Evolutionary conservation across 2,888 invertebrate species (phyloP).

Genomic region (Marasmarcha lunaedactyla): DNA sequence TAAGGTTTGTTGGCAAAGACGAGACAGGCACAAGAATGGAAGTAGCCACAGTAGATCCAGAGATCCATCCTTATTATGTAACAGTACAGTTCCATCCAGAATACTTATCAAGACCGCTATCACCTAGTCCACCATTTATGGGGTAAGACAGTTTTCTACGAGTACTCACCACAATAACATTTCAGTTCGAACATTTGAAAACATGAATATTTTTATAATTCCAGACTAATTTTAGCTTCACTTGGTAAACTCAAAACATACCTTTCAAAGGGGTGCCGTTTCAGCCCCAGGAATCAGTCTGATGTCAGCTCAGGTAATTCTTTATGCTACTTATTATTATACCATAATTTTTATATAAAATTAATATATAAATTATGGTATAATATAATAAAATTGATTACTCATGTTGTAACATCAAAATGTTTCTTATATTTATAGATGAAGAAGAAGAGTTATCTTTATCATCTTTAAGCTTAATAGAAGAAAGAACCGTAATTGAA

Average conservation of each 20-base stretch:
- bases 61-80: slow-evolving; percentile 91
- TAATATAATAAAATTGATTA: too few relatives aligned
- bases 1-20: slow-evolving; percentile 91
- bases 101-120: slow-evolving; percentile 90
- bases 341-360: not conserved
- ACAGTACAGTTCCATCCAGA: slow-evolving; percentile 99
- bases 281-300: slow-evolving; percentile 80
- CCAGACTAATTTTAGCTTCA: slow-evolving; percentile 85
- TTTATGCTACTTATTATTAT: too few relatives aligned
- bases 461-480: slow-evolving; percentile 42
- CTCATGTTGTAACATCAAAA: too few relatives aligned
- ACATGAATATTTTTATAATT: slow-evolving; percentile 17
- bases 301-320: slow-evolving; percentile 79
- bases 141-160: slow-evolving; percentile 63
- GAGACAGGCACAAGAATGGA: slow-evolving; percentile 92
- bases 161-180: too few relatives aligned
- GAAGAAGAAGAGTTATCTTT: slow-evolving; percentile 55
- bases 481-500: slow-evolving; percentile 46
- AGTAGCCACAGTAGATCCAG: slow-evolving; percentile 79
- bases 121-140: slow-evolving; percentile 94
- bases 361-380: too few relatives aligned
- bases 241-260: slow-evolving; percentile 82
- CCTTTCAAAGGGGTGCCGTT: slow-evolving; percentile 78
- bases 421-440: slow-evolving; percentile 29
- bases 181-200: too few relatives aligned